Conservation (phyloP, 1,140 invertebrate species). For the Drosophila grimshawi region DNA sequence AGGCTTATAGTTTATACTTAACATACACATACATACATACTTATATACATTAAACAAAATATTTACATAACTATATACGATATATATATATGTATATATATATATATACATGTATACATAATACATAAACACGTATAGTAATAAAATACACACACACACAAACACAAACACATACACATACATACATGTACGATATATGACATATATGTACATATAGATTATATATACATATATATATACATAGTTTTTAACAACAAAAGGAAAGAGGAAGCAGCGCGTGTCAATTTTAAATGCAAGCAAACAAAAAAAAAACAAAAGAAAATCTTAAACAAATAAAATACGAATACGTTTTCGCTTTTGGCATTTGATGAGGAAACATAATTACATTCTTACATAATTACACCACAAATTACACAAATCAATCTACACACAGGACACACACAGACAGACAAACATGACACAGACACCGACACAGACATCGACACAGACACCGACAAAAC, state of each 20-base stretch:
- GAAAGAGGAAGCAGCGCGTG: constrained; percentile 56
- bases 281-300: constrained; percentile 69
- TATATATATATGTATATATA: constrained; percentile 55
- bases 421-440: constrained; percentile 49
- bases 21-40: constrained; percentile 61
- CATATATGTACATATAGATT: constrained; percentile 30
- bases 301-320: constrained; percentile 9
- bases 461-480: constrained; percentile 47
- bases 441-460: constrained; percentile 49
- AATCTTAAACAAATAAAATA: constrained; percentile 13
- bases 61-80: constrained; percentile 24
- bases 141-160: constrained; percentile 46
- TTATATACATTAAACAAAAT: constrained; percentile 5
- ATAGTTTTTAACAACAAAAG: constrained; percentile 68
- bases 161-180: constrained; percentile 18
- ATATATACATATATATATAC: constrained; percentile 49
- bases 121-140: constrained; percentile 60
- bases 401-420: constrained; percentile 77
- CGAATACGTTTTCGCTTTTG: constrained; percentile 37
- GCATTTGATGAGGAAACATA: constrained; percentile 62
- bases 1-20: constrained; percentile 80
- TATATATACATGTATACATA: constrained; percentile 57
- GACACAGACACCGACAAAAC: constrained; percentile 52
- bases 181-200: constrained; percentile 43
- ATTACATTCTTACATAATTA: constrained; percentile 76